Evolutionary conservation across 2,888 invertebrate genomes (phyloP).

Genomic region (Spicauda simplicius): DNA sequence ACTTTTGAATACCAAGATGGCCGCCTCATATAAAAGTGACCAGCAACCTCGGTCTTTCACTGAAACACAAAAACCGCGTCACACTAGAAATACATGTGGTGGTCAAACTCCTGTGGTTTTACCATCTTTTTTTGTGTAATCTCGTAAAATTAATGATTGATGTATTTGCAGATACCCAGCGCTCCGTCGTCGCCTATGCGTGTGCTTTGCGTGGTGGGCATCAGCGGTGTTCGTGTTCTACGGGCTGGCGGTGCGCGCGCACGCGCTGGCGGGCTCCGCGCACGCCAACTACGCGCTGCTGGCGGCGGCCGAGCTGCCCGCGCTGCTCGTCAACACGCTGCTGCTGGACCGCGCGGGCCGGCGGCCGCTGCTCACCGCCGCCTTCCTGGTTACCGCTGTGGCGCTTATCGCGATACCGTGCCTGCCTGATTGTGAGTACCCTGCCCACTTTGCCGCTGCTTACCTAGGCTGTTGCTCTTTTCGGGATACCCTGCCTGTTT

Average conservation of each 20-base stretch:
- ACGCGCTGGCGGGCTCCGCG: conserved; percentile 65
- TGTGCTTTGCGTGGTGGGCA: conserved; percentile 77
- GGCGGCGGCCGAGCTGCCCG: conserved; percentile 72
- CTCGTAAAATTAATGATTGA: too few species aligned
- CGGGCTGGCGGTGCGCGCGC: conserved; percentile 74
- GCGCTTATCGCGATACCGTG: conserved; percentile 65
- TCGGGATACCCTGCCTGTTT: too few species aligned
- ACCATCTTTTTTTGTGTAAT: too few species aligned
- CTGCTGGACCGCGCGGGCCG: conserved; percentile 72
- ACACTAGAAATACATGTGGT: too few species aligned
- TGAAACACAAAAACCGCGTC: too few species aligned
- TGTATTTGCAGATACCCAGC: conserved; percentile 60
- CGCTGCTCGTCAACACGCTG: conserved; percentile 69
- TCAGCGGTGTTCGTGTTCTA: conserved; percentile 78
- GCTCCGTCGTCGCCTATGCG: conserved; percentile 67
- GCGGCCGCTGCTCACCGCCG: conserved; percentile 69
- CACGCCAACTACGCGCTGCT: conserved; percentile 73
- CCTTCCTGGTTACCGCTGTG: conserved; percentile 66
- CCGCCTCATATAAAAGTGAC: too few species aligned
- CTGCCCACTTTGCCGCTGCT: too few species aligned
- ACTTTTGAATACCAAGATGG: too few species aligned
- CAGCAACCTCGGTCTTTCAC: too few species aligned
- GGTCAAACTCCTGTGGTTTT: too few species aligned
- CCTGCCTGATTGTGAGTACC: conserved; percentile 57
- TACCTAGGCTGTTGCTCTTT: too few species aligned